Evolutionary conservation across 2,888 invertebrate species (phyloP).

Genomic region (Halictus quadricinctus): DNA sequence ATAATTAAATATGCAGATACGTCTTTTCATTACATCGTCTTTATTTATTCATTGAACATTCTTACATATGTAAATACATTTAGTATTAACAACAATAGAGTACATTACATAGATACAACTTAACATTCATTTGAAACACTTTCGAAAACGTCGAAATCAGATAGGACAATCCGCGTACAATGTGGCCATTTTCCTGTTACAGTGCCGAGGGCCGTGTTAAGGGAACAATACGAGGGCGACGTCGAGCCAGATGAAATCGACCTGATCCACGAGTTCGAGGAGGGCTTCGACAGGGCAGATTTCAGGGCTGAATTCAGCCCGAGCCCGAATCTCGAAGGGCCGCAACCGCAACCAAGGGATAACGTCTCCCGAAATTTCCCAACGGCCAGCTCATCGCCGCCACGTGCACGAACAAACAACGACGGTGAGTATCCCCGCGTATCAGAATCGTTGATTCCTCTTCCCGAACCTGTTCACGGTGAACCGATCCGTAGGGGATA

Average conservation of each 20-base stretch:
- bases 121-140: too few species aligned
- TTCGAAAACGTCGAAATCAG: background rate
- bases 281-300: slow-evolving; percentile 83
- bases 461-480: slow-evolving; percentile 1
- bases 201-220: slow-evolving; percentile 93
- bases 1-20: too few species aligned
- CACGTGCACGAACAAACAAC: slow-evolving; percentile 79
- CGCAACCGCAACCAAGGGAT: slow-evolving; percentile 79
- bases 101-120: too few species aligned
- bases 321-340: slow-evolving; percentile 81
- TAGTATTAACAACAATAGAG: too few species aligned
- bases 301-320: slow-evolving; percentile 82
- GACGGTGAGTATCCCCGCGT: slow-evolving; percentile 75
- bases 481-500: slow-evolving; percentile 5
- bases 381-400: slow-evolving; percentile 79
- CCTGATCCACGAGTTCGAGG: slow-evolving; percentile 79
- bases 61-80: too few species aligned
- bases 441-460: background rate
- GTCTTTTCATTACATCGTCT: too few species aligned
- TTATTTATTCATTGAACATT: too few species aligned
- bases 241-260: slow-evolving; percentile 90
- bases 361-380: slow-evolving; percentile 76
- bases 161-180: background rate
- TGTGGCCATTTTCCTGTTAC: slow-evolving; percentile 63
- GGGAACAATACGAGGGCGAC: slow-evolving; percentile 91